Evolutionary conservation across 1,140 invertebrate species (phyloP).

Genomic region (Drosophila biarmipes): DNA sequence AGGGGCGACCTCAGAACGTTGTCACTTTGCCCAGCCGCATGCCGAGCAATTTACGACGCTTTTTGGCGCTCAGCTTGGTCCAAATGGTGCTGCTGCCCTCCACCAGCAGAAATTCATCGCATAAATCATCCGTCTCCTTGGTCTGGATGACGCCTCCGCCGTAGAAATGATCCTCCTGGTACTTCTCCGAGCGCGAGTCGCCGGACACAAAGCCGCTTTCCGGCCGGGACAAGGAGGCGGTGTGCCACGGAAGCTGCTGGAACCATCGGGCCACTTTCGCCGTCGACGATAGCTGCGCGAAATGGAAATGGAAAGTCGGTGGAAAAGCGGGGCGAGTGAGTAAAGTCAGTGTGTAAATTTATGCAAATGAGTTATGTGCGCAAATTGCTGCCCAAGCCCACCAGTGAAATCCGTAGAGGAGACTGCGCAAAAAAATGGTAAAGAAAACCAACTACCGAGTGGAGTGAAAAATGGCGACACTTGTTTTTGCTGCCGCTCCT

Average conservation of each 20-base stretch:
- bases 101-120: slow-evolving; percentile 85
- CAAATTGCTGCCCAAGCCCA: slow-evolving; percentile 79
- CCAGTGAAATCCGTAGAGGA: slow-evolving; percentile 37
- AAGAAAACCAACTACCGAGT: slow-evolving; percentile 26
- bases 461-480: slow-evolving; percentile 65
- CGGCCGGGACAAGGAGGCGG: slow-evolving; percentile 87
- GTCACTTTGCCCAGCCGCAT: slow-evolving; percentile 88
- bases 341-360: slow-evolving; percentile 79
- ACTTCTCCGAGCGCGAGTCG: slow-evolving; percentile 84
- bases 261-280: slow-evolving; percentile 91
- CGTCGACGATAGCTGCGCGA: slow-evolving; percentile 87
- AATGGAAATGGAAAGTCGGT: slow-evolving; percentile 34
- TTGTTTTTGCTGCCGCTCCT: slow-evolving; percentile 52
- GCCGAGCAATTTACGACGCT: slow-evolving; percentile 87
- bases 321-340: slow-evolving; percentile 13
- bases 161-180: slow-evolving; percentile 81
- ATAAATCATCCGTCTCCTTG: slow-evolving; percentile 85
- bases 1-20: slow-evolving; percentile 85
- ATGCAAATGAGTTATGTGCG: slow-evolving; percentile 82
- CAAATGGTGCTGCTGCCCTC: slow-evolving; percentile 87
- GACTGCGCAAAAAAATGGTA: neutral
- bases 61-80: slow-evolving; percentile 88
- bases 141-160: slow-evolving; percentile 63
- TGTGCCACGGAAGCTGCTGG: slow-evolving; percentile 87
- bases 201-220: slow-evolving; percentile 90